Evolutionary conservation across 92 coral and sea anemone genomes (phyloP).

Genomic region (Phenganax subtilis): DNA sequence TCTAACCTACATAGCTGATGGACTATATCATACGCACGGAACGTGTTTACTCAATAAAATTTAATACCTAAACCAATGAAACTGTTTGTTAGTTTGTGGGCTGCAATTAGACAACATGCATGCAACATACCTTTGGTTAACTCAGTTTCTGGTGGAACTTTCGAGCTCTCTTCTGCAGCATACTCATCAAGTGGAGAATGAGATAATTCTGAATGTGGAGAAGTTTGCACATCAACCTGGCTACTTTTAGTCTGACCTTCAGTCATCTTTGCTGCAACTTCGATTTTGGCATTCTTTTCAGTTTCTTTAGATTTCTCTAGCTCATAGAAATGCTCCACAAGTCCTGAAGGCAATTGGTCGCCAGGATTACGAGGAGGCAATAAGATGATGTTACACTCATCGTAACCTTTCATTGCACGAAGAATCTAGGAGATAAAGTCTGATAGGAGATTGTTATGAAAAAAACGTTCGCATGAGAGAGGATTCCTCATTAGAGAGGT

Average conservation of each 20-base stretch:
- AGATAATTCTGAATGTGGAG: constrained; percentile 19
- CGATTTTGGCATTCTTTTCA: constrained; percentile 74
- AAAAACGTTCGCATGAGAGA: no score
- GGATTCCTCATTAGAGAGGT: no score
- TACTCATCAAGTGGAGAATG: neutral
- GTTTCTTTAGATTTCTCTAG: constrained; percentile 82
- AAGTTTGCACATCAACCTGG: neutral
- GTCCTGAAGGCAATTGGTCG: constrained; percentile 75
- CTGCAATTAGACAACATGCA: no score
- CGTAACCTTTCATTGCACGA: constrained; percentile 93
- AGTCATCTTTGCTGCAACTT: constrained; percentile 62
- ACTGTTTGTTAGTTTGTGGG: no score
- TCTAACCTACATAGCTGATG: no score
- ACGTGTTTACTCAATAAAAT: no score
- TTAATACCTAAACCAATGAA: no score
- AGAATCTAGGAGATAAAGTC: constrained; percentile 55
- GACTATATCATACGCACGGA: no score
- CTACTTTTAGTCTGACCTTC: constrained; percentile 45
- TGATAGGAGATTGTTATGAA: neutral
- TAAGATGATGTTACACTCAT: constrained; percentile 91
- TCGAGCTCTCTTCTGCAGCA: neutral
- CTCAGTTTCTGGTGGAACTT: constrained; percentile 18
- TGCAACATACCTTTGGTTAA: constrained; percentile 25
- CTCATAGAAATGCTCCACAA: constrained; percentile 64
- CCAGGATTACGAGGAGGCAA: constrained; percentile 92